These are phyloP conservation scores for Cataglyphis livida DNA, from an alignment of 2,888 invertebrate genomes.

Conservation along the genomic window DNA sequence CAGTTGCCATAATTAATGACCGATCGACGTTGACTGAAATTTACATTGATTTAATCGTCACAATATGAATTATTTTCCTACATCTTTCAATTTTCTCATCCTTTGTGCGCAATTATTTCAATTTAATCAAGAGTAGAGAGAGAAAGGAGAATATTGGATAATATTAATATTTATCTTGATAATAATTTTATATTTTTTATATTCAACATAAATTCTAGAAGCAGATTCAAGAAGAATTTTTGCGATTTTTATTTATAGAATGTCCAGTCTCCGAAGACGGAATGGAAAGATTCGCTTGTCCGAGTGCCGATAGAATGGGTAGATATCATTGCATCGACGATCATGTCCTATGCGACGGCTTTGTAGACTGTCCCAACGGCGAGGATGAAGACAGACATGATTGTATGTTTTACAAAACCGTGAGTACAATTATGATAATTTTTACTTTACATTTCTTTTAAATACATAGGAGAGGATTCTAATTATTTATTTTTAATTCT, in stretches of 20 bases:
- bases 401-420: conserved; percentile 99
- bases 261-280: conserved; percentile 97
- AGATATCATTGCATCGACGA: conserved; percentile 98
- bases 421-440: conserved; percentile 86
- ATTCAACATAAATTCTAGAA: neutral
- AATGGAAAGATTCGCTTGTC: conserved; percentile 98
- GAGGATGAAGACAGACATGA: conserved; percentile 97
- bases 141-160: neutral
- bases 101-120: neutral
- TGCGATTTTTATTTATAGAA: conserved; percentile 88
- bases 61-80: neutral
- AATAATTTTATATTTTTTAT: neutral
- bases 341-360: conserved; percentile 97
- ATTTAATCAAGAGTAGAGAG: neutral
- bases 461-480: neutral
- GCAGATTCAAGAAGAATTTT: neutral
- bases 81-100: neutral
- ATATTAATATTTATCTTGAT: neutral
- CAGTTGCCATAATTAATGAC: neutral
- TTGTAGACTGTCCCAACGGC: conserved; percentile 96
- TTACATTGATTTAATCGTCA: conserved; percentile 9
- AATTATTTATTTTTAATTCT: neutral
- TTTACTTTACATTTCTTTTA: neutral
- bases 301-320: conserved; percentile 95
- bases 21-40: neutral